Conservation (phyloP, 2,888 invertebrate species). For the Cephus pygmeus region DNA sequence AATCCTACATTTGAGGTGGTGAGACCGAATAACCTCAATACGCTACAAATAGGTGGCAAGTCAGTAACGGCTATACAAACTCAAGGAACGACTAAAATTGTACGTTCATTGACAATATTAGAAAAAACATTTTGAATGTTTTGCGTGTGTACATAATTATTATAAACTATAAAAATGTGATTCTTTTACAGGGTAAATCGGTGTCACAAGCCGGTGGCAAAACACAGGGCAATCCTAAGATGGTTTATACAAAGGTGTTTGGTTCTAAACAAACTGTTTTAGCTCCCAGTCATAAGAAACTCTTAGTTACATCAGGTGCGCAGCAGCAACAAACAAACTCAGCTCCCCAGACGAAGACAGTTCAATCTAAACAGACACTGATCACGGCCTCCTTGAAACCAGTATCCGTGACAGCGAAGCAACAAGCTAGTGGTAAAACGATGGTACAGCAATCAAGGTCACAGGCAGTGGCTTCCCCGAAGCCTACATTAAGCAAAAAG, state of each 20-base stretch:
- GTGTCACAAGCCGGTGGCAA: constrained; percentile 28
- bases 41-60: constrained; percentile 53
- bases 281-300: constrained; percentile 57
- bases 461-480: constrained; percentile 36
- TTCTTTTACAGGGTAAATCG: constrained; percentile 33
- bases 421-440: constrained; percentile 4
- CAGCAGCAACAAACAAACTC: constrained; percentile 27
- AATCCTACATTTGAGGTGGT: constrained; percentile 91
- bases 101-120: constrained; percentile 27
- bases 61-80: constrained; percentile 51
- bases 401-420: constrained; percentile 33
- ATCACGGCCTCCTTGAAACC: constrained; percentile 22
- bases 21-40: constrained; percentile 66
- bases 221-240: constrained; percentile 47
- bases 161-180: neutral
- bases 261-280: constrained; percentile 59
- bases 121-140: constrained; percentile 8
- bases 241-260: constrained; percentile 55
- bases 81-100: constrained; percentile 34
- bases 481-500: constrained; percentile 37
- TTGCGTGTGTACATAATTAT: constrained; percentile 14
- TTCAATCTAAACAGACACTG: constrained; percentile 31
- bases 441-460: constrained; percentile 31
- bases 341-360: constrained; percentile 27
- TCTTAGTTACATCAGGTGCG: constrained; percentile 44